Percentiles rank a stretch among this genome's conserved stretches.
Conservation (phyloP, 2,113 vertebrate genomes). For the Oreochromis niloticus region DNA sequence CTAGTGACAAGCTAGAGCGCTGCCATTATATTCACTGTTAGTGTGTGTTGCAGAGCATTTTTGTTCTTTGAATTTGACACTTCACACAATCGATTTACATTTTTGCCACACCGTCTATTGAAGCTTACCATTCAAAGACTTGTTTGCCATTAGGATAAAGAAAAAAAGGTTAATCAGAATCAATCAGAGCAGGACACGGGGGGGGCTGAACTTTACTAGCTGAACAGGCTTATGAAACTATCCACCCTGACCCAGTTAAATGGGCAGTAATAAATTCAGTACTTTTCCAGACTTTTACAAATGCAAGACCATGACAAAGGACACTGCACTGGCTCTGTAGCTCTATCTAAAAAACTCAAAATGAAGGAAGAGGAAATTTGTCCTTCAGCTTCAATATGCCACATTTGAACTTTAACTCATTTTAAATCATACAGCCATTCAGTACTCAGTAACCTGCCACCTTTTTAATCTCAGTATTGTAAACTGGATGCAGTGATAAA, state of each 20-base stretch:
- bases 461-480: not conserved
- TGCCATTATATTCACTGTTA: not conserved
- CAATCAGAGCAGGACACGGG: not conserved
- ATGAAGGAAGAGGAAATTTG: not conserved
- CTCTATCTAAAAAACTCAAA: not conserved
- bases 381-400: not conserved
- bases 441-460: not conserved
- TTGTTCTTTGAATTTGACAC: not conserved
- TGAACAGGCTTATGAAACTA: not conserved
- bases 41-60: not conserved
- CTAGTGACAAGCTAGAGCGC: not conserved
- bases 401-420: not conserved
- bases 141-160: not conserved
- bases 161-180: not conserved
- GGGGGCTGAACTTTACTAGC: not conserved
- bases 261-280: not conserved
- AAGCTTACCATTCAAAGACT: not conserved
- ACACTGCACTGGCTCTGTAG: not conserved
- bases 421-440: not conserved
- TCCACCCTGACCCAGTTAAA: constrained; percentile 6
- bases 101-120: not conserved
- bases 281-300: not conserved
- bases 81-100: not conserved
- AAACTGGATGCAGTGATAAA: not conserved
- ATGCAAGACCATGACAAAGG: not conserved